Base-by-base conservation (phyloP, 1,140 invertebrate species). In the Bacillus rossius region DNA sequence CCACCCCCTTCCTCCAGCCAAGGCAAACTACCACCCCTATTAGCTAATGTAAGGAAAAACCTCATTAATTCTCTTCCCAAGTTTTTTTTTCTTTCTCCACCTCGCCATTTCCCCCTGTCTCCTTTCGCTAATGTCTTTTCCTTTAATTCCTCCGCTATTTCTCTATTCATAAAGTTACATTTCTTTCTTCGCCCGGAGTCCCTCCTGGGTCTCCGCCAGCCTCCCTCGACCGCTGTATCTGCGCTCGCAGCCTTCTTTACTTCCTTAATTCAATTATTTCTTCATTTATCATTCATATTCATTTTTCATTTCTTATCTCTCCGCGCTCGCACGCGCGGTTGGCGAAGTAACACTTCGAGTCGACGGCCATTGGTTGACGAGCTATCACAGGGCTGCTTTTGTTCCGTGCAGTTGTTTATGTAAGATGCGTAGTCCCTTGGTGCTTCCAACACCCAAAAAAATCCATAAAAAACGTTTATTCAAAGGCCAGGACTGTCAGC, bases 61-160 rank as follows among this genome's bases (percentile, higher is more conserved):
- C 55, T 34, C 42, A 57, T 57, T 57, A 57, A 57, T 49, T 57
- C 55, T 48, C 34, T 55, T 34, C 29, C 29, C n/a, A n/a, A n/a
- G n/a, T n/a, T n/a, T n/a, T n/a, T 37, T 56, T 57, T 41, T 23
- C 10, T 34, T 34, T 34, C 10, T 34, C 29, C 29, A 34, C 29
- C 29, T 34, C 29, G 4, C 29, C 5, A 4, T 10, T 7, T 34
- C 10, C 10, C 29, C 29, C 29, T 34, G 5, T 10, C 29, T 34
- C 29, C 55, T 54, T 45, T 45, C 8, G 17, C 23, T 45, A 45
- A 45, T 45, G 43, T 51, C 23, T 25, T 51, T 25, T 8, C 49
- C 23, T 51, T 26, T 20, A 51, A 51, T 51, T 51, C 49, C 2
- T 51, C 29, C 26, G 20, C 16, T 51, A 16, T 34, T 34, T 34